Percentiles rank a stretch among this genome's conserved stretches.
These are phyloP conservation scores for Hyles euphorbiae DNA, from an alignment of 1,140 invertebrate species.

Conservation along the genomic window DNA sequence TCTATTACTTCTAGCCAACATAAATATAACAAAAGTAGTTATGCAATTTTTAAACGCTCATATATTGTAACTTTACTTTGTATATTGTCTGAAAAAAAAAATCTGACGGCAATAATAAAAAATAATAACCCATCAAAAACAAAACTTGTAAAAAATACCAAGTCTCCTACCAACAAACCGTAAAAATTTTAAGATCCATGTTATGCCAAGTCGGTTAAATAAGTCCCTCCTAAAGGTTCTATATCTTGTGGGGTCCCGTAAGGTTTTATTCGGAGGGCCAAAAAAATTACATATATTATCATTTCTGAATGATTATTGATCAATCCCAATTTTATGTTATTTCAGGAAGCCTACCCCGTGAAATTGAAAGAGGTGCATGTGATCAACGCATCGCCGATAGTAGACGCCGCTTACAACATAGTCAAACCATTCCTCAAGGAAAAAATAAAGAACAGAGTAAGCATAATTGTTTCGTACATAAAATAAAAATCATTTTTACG, in stretches of 20 bases:
- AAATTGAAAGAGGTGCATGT: conserved; percentile 90
- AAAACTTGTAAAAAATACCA: too few species aligned
- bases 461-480: neutral
- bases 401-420: conserved; percentile 86
- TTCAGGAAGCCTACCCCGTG: conserved; percentile 87
- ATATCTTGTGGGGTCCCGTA: too few species aligned
- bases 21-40: neutral
- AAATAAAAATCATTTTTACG: too few species aligned
- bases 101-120: too few species aligned
- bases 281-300: too few species aligned
- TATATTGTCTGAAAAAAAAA: too few species aligned
- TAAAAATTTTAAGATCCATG: too few species aligned
- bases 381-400: conserved; percentile 87
- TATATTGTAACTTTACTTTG: neutral
- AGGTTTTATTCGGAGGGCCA: too few species aligned
- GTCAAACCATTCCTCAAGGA: conserved; percentile 90
- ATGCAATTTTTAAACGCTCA: neutral
- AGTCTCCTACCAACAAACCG: too few species aligned
- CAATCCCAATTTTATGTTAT: neutral
- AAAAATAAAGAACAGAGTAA: conserved; percentile 84
- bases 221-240: too few species aligned
- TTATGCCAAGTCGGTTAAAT: too few species aligned
- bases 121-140: too few species aligned
- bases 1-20: neutral
- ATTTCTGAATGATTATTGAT: neutral